Base-by-base conservation (phyloP, 2,113 vertebrate species). In the Leptosomus discolor region DNA sequence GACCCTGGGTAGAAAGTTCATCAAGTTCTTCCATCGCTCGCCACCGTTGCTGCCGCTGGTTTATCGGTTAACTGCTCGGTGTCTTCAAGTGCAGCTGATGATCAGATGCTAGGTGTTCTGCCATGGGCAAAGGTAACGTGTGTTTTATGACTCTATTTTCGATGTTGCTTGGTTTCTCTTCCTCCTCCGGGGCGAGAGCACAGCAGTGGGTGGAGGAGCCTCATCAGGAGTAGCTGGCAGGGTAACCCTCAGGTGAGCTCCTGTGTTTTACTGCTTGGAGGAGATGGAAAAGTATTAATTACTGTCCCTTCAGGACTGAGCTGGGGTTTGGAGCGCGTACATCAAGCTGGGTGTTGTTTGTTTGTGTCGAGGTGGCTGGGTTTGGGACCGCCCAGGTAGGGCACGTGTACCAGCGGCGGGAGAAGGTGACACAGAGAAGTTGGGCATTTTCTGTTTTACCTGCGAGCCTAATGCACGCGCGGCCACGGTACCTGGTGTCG, bases 391-490 rank as follows among this genome's bases (percentile, higher is more conserved):
- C 46, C 6, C 32, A 22, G 46, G 27, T 12, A 7, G 48, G 80
- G 48, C 23, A 80, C 18, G 2, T 24, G 14, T n/a, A 60, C 37
- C 2, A 2, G 2, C 5, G 2, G 45, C 4, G 2, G 54, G 61
- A 82, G 74, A 43, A 74, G n/a, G 17, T 37, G 7, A 2, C 64
- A 8, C 30, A 20, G 6, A 41, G 60, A 15, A 37, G 39, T 22
- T 83, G 3, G 34, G 54, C 16, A 1, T 18, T 53, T 54, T 73
- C 45, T 60, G 13, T 50, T 36, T 23, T 51, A 37, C 37, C 63
- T 1, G 0, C 0, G 1, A 30, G 18, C 29, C n/a, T 22, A 3
- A 18, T 0, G 1, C 30, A 27, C 1, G 2, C 34, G 30, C 50
- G 53, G 56, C 46, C 10, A 0, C 12, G 12, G 54, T 29, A 3